phyloP scores from a whole-genome alignment of 2,797 vertebrate species.

The Mycteria americana region DNA sequence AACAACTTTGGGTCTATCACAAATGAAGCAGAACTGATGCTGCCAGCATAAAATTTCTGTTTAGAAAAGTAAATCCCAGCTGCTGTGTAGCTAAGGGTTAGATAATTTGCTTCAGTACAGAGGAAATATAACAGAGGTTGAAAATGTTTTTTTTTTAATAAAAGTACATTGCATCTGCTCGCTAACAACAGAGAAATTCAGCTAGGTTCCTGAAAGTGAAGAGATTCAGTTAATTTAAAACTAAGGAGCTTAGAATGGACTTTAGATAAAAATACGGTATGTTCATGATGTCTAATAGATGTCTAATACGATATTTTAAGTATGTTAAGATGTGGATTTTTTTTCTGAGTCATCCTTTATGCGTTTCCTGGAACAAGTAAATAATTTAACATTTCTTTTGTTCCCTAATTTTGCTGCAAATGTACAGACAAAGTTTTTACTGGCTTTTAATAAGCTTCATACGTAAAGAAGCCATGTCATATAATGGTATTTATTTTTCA shows the following conservation, averaged over 20 bases:
- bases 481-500: not conserved
- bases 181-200: not conserved
- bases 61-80: conserved; percentile 49
- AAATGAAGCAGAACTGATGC: conserved; percentile 67
- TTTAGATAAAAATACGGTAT: not conserved
- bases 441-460: not conserved
- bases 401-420: not conserved
- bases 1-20: not conserved
- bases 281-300: not conserved
- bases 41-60: conserved; percentile 17
- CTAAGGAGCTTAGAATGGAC: not conserved
- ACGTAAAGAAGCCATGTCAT: not conserved
- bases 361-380: not conserved
- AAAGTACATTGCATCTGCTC: not conserved
- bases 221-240: not conserved
- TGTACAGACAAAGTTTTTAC: not conserved
- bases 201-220: not conserved
- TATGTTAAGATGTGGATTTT: not conserved
- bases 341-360: not conserved
- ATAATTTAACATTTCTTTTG: not conserved
- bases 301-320: not conserved
- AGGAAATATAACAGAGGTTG: not conserved
- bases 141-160: not conserved
- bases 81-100: conserved; percentile 20
- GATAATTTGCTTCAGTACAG: not conserved